Evolutionary conservation across 1,140 invertebrate species (phyloP).

Genomic region (Cherax quadricarinatus): DNA sequence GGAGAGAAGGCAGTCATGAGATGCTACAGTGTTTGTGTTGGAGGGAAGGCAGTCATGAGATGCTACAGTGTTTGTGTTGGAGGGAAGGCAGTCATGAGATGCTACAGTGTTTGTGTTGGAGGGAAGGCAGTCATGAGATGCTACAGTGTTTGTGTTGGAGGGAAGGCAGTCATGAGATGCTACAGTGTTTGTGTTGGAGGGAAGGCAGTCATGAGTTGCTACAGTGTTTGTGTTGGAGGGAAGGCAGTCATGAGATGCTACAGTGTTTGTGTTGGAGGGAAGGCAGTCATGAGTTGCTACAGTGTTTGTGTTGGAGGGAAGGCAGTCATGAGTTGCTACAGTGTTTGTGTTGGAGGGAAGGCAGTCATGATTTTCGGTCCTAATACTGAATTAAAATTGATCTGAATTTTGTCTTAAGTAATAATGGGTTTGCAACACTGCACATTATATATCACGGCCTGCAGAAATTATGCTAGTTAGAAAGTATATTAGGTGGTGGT

Average conservation of each 20-base stretch:
- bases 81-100: no score
- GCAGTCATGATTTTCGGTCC: background rate
- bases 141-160: background rate
- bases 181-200: no score
- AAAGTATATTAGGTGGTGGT: background rate
- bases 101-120: no score
- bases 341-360: no score
- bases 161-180: no score
- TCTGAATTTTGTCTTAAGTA: background rate
- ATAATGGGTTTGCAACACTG: background rate
- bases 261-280: no score
- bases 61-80: background rate
- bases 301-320: constrained; percentile 8
- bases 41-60: background rate
- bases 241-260: no score
- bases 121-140: background rate
- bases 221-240: no score
- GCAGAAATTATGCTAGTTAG: background rate
- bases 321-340: background rate
- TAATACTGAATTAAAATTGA: background rate
- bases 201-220: background rate
- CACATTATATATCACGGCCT: background rate
- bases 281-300: no score
- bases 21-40: no score
- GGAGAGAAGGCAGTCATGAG: no score